A percentile compares a stretch with the other conserved stretches of the same genome.
Evolutionary conservation across 2,797 vertebrate genomes (phyloP).

Genomic region (Iguana delicatissima): DNA sequence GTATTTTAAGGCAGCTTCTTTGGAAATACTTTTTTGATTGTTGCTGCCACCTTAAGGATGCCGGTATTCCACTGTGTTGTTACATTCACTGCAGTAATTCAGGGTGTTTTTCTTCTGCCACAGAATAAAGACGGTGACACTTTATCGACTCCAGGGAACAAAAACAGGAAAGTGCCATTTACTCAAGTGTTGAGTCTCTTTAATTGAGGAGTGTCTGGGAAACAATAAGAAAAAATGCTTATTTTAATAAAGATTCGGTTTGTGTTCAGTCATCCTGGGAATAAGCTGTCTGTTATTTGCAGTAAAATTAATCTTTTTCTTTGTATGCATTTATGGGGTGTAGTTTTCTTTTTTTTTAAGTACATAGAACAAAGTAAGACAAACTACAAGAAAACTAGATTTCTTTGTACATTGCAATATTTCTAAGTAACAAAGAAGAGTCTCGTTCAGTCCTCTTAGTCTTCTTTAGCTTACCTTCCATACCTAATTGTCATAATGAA

Average conservation of each 20-base stretch:
- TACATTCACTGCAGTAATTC: neutral
- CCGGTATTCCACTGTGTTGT: neutral
- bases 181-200: neutral
- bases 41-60: slow-evolving; percentile 69
- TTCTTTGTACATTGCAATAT: slow-evolving; percentile 41
- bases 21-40: slow-evolving; percentile 45
- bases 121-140: neutral
- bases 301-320: slow-evolving; percentile 34
- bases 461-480: neutral
- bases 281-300: slow-evolving; percentile 14
- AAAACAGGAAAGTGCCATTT: slow-evolving; percentile 23
- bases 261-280: slow-evolving; percentile 17
- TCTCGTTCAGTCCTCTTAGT: neutral
- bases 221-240: slow-evolving; percentile 18
- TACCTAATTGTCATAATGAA: neutral
- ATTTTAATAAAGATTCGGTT: slow-evolving; percentile 19
- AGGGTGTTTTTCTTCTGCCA: neutral
- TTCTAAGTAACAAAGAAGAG: neutral
- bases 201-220: neutral
- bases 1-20: slow-evolving; percentile 31
- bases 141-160: slow-evolving; percentile 9
- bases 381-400: slow-evolving; percentile 35
- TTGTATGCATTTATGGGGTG: neutral
- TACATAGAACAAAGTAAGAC: slow-evolving; percentile 1
- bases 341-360: neutral